Percentiles rank a stretch among this genome's conserved stretches.
Evolutionary conservation across 2,797 vertebrate species (phyloP).

Genomic region (Manis javanica): DNA sequence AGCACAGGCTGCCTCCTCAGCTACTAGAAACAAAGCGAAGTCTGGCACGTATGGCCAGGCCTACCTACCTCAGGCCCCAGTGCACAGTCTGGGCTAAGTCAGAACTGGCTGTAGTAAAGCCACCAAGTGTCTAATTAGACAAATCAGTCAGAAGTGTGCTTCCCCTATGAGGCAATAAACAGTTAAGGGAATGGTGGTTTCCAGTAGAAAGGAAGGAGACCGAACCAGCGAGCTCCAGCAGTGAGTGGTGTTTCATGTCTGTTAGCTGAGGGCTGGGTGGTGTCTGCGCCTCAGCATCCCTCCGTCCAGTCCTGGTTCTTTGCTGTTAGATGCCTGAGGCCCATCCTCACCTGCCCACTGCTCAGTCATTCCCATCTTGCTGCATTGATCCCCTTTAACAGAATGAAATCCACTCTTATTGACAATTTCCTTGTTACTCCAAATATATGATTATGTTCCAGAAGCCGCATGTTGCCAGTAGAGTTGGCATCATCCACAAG

Average conservation of each 20-base stretch:
- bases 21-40: rapidly evolving
- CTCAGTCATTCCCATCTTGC: not conserved
- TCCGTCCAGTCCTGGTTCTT: too few species aligned
- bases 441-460: not conserved
- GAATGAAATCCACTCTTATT: not conserved
- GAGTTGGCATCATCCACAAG: not conserved
- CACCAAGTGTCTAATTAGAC: not conserved
- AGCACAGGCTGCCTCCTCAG: too few species aligned
- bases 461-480: not conserved
- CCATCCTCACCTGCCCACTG: not conserved
- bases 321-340: not conserved
- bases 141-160: not conserved
- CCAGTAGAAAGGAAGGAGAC: not conserved
- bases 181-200: not conserved
- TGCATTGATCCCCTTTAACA: too few species aligned
- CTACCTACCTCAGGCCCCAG: too few species aligned
- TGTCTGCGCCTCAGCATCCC: rapidly evolving
- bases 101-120: not conserved
- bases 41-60: too few species aligned
- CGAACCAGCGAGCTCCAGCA: too few species aligned
- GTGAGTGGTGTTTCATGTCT: too few species aligned
- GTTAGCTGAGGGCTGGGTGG: not conserved
- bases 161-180: not conserved
- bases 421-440: not conserved
- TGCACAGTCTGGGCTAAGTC: not conserved